Evolutionary conservation across 2,113 vertebrate species (phyloP), one percentile per base, ranked within the genome.

Genomic region (Prunella fulvescens): DNA sequence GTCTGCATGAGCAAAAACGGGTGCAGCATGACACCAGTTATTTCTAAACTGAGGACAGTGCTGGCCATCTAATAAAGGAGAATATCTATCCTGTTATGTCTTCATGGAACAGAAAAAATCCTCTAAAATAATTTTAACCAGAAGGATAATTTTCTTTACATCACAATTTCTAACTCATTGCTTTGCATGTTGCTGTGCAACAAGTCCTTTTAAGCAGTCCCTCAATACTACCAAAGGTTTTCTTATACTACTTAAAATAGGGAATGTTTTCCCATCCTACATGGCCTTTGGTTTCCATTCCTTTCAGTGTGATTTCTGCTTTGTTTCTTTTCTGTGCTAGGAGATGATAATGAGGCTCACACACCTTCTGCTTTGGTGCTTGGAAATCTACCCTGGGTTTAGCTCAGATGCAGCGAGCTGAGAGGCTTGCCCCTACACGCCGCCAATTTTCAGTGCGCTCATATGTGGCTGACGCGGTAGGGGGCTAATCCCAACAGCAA

Each of bases 401-500:
- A 94, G 94, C 91, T 97, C 94, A 97, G 83, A 83, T 96, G 90
- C 92, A 95, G 94, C 0, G 37, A 87, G 56, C 96, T 84, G 86
- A 96, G 94, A 88, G 92, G 88, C 87, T 97, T 93, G 82, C 90
- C 81, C 81, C 80, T 91, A 71, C 88, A 82, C 18, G 73, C 71
- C 37, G 71, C 88, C 95, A 88, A 91, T 91, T 92, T 96, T 97
- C 95, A 88, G 86, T 81, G 93, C 23, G 19, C 81, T 97, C 94
- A 16, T 96, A 97, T 81, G 74, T 78, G 92, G 89, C 86, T 90
- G 93, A 45, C 85, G 1, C 95, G 10, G 96, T 93, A 90, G 97
- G 97, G 78, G 94, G 90, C 57, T 98, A 98, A 98, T 98, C 97
- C 96, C 93, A 95, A 98, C 87, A 91, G 96, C 97, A 98, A 98